These are phyloP conservation scores for Planiliza haematocheilus DNA, from an alignment of 2,113 vertebrate species.

Conservation along the genomic window DNA sequence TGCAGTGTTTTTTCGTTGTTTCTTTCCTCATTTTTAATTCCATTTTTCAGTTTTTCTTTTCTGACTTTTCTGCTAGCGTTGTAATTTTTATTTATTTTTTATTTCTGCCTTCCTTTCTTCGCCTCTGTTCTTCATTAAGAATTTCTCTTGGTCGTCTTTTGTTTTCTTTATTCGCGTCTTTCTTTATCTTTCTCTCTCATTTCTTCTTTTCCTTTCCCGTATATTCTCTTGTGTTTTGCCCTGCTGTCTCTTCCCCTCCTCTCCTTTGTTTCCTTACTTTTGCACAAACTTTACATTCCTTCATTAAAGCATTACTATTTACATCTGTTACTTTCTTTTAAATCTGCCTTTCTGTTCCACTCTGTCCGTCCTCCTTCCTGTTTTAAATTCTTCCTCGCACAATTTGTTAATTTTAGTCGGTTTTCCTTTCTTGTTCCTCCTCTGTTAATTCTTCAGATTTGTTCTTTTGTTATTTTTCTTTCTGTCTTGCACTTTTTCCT, in stretches of 20 bases:
- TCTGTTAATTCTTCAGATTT: constrained; percentile 19
- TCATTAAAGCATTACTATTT: neutral
- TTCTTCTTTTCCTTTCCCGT: neutral
- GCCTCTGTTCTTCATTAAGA: too few relatives aligned
- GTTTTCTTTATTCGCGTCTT: neutral
- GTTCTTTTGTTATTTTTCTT: constrained; percentile 4
- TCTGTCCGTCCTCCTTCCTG: neutral
- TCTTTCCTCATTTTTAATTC: neutral
- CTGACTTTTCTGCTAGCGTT: neutral
- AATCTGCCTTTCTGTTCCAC: neutral
- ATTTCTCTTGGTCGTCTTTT: neutral
- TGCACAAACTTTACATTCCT: neutral
- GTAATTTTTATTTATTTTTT: neutral
- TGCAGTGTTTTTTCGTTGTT: neutral
- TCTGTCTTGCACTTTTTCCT: constrained; percentile 1
- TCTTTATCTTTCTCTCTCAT: neutral
- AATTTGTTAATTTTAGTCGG: constrained; percentile 5
- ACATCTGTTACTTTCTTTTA: neutral
- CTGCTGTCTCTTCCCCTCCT: neutral
- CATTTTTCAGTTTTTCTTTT: neutral
- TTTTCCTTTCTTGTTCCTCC: neutral
- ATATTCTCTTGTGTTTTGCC: neutral
- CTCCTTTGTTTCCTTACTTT: neutral
- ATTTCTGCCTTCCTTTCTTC: neutral
- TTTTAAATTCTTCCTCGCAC: too few relatives aligned